Conservation (phyloP, 2,888 invertebrate genomes). For the Agonopterix subpropinquella region DNA sequence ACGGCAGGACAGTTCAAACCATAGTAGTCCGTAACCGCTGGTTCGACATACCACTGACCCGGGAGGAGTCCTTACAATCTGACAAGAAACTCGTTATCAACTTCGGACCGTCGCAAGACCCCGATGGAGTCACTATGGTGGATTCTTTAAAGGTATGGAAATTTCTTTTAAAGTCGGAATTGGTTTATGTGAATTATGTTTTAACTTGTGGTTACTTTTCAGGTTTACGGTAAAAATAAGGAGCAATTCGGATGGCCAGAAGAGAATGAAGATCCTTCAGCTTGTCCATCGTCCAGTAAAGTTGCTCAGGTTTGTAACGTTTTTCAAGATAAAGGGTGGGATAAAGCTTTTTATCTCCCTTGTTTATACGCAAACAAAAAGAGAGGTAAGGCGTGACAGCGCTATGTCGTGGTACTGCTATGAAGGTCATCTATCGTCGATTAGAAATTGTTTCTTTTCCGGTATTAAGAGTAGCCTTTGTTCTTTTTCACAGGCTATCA, state of each 20-base stretch:
- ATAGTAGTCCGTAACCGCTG: conserved; percentile 87
- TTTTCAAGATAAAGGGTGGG: no score
- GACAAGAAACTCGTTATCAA: conserved; percentile 91
- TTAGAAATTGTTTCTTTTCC: no score
- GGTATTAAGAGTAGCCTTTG: no score
- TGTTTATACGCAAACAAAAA: no score
- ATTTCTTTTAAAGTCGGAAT: not conserved
- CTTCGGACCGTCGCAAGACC: conserved; percentile 91
- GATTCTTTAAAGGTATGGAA: conserved; percentile 89
- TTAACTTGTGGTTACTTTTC: conserved; percentile 12
- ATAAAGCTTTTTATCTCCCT: no score
- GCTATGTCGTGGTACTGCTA: no score
- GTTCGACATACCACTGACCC: conserved; percentile 96
- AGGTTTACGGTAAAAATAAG: conserved; percentile 94
- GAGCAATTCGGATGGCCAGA: conserved; percentile 98
- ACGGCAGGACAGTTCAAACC: conserved; percentile 84
- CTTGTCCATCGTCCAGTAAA: conserved; percentile 64
- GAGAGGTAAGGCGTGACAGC: no score
- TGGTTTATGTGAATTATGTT: not conserved
- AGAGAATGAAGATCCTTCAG: conserved; percentile 86
- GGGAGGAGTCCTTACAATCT: conserved; percentile 94
- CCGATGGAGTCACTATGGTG: conserved; percentile 92
- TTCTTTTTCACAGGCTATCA: no score
- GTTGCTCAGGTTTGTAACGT: conserved; percentile 44
- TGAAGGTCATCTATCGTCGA: no score